These are phyloP conservation scores for Diarsia mendica DNA, from an alignment of 2,888 invertebrate genomes.

Conservation along the genomic window DNA sequence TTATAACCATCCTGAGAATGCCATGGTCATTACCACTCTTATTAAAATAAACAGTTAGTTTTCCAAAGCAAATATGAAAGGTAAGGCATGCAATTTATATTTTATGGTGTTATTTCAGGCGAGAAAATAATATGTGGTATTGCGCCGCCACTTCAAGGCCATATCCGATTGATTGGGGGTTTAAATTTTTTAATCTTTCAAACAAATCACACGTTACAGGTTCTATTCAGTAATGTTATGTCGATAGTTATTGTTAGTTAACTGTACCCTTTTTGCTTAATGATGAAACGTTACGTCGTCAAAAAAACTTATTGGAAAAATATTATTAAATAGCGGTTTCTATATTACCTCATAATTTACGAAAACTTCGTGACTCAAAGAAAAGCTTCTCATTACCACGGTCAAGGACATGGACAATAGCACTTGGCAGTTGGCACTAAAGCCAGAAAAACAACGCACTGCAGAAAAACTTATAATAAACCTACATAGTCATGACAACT, in stretches of 20 bases:
- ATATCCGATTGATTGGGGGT: conserved; percentile 13
- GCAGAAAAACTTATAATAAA: conserved; percentile 29
- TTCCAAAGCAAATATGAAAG: conserved; percentile 27
- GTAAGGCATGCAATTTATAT: conserved; percentile 24
- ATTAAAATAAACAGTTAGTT: conserved; percentile 27
- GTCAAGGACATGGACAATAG: conserved; percentile 45
- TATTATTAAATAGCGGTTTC: not conserved
- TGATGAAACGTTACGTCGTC: not conserved
- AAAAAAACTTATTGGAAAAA: not conserved
- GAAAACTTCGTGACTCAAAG: conserved; percentile 10
- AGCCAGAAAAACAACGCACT: conserved; percentile 14
- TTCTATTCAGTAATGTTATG: conserved; percentile 9
- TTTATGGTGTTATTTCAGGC: conserved; percentile 11
- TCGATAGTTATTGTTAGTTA: conserved; percentile 5
- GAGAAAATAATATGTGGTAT: conserved; percentile 22
- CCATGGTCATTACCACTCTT: conserved; percentile 44
- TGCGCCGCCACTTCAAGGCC: conserved; percentile 26
- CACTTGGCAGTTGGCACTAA: conserved; percentile 51
- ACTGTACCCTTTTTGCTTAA: not conserved
- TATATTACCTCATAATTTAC: not conserved
- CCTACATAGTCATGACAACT: conserved; percentile 43
- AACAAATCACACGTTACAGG: not conserved
- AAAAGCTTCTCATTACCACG: conserved; percentile 21
- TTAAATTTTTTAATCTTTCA: conserved; percentile 11
- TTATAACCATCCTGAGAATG: conserved; percentile 40